Evolutionary conservation across 2,113 vertebrate species (phyloP), one percentile per base, ranked within the genome.

Genomic region (Serilophus lunatus): DNA sequence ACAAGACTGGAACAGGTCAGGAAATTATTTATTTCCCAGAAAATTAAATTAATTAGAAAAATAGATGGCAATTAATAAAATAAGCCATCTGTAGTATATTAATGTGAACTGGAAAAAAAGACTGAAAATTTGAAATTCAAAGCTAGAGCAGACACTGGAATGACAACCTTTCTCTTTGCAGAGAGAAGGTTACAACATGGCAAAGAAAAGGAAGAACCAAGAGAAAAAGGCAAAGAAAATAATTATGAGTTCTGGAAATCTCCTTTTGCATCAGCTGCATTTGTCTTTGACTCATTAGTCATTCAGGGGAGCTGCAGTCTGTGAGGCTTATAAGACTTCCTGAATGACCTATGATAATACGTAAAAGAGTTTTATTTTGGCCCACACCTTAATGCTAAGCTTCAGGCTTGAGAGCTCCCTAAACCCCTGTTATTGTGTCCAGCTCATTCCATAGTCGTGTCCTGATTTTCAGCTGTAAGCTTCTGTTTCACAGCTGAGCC

Each of bases 21-120:
- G 61, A 79, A 88, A 95, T 20, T 49, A 76, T 88, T 65, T 96
- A 49, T 86, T 93, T 93, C 42, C 53, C 49, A 90, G 69, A 86
- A 97, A 94, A 90, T 79, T 64, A 86, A 89, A 86, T 66, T 69
- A 89, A 51, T 25, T 78, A 81, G 6, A 86, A 88, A 92, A 86
- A 74, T 82, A 83, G 9, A 42, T 81, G 44, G 15, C n/a, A 96
- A 86, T 93, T 94, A 95, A 94, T 92, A 59, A 79, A 89, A 93
- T 82, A 77, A 79, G 12, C 64, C 0, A 56, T 51, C 45, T 83
- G 38, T 71, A 68, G 56, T 68, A 9, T 88, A 64, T 69, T 71
- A 90, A 78, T 71, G 56, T 81, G 57, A 92, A 68, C 18, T 53
- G 18, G 13, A 92, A 94, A 88, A 61, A 93, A 59, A 91, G 59